Conservation (phyloP, 1,140 invertebrate species). For the Sitobion miscanthi region DNA sequence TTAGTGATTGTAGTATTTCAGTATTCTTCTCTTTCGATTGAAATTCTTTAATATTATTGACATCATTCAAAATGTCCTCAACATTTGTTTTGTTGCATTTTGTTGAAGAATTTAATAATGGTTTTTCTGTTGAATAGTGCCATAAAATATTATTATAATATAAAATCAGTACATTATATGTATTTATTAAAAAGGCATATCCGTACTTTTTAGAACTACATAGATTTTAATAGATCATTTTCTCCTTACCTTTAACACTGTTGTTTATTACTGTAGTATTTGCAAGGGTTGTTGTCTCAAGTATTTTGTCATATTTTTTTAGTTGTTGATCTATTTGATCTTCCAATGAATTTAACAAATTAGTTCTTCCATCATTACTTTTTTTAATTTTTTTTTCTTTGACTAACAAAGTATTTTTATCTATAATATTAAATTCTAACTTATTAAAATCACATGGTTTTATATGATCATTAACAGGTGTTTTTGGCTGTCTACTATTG, state of each 20-base stretch:
- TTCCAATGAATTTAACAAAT: neutral
- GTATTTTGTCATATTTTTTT: neutral
- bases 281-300: neutral
- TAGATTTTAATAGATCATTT: neutral
- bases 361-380: neutral
- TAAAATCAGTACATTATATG: neutral
- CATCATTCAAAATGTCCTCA: neutral
- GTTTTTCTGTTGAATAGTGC: neutral
- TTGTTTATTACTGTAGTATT: neutral
- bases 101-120: neutral
- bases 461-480: neutral
- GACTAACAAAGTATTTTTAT: neutral
- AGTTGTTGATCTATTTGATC: neutral
- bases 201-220: neutral
- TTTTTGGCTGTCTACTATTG: neutral
- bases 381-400: neutral
- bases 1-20: neutral
- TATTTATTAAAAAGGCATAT: neutral
- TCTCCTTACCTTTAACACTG: neutral
- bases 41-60: neutral
- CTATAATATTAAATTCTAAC: neutral
- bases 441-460: neutral
- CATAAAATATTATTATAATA: neutral
- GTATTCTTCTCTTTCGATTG: neutral
- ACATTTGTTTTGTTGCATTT: neutral